A percentile compares a stretch with the other conserved stretches of the same genome.
These are phyloP conservation scores for Neogobius melanostomus DNA, from an alignment of 2,113 vertebrate genomes.

Conservation along the genomic window DNA sequence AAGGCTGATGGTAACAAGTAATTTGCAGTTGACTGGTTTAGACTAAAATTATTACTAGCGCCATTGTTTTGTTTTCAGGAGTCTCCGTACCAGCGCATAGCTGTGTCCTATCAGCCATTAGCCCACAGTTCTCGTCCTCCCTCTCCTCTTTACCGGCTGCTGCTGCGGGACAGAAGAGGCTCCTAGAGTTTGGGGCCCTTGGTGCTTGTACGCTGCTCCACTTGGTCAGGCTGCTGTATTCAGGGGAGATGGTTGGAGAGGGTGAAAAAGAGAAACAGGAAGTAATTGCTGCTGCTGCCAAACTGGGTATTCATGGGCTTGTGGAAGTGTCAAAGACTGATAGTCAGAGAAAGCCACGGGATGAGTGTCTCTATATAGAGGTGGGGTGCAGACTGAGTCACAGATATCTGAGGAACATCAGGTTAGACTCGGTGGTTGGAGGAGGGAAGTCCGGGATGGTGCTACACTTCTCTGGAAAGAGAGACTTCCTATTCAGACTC, in stretches of 20 bases:
- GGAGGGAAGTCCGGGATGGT: slow-evolving; percentile 43
- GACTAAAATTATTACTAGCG: slow-evolving; percentile 30
- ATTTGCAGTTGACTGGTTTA: background rate
- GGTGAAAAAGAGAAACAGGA: slow-evolving; percentile 78
- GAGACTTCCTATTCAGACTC: slow-evolving; percentile 25
- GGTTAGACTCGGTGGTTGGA: slow-evolving; percentile 8
- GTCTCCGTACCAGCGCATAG: slow-evolving; percentile 83
- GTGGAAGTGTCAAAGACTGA: slow-evolving; percentile 50
- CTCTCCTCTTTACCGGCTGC: slow-evolving; percentile 62
- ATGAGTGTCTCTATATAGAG: background rate
- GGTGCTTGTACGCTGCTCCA: slow-evolving; percentile 78
- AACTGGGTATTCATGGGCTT: slow-evolving; percentile 80
- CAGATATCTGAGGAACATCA: slow-evolving; percentile 10
- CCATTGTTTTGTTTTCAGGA: slow-evolving; percentile 64
- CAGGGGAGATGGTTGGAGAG: slow-evolving; percentile 81
- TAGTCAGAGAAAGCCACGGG: background rate
- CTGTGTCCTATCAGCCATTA: slow-evolving; percentile 85
- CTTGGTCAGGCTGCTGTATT: slow-evolving; percentile 84
- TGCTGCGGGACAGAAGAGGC: slow-evolving; percentile 57
- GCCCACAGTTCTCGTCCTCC: slow-evolving; percentile 81
- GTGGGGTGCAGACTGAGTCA: slow-evolving; percentile 57
- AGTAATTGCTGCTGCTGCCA: slow-evolving; percentile 81
- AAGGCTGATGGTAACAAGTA: slow-evolving; percentile 80
- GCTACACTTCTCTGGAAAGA: slow-evolving; percentile 40
- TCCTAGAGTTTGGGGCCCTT: slow-evolving; percentile 80